phyloP scores from a whole-genome alignment of 2,797 vertebrate species.

The Graptemys geographica region DNA sequence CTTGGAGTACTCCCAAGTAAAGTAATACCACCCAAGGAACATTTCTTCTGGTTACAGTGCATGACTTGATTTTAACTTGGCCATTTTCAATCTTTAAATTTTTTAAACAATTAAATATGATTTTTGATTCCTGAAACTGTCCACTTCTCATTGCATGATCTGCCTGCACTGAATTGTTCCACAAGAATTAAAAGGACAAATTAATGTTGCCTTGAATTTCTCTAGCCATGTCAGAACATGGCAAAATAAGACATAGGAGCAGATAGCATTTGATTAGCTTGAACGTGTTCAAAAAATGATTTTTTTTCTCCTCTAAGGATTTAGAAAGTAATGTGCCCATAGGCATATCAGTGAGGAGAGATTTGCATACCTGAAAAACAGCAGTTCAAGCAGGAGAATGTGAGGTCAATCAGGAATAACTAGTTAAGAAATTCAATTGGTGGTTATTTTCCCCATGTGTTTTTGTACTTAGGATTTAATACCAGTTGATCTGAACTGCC shows the following conservation, averaged over 20 bases:
- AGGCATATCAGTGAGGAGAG: slow-evolving; percentile 65
- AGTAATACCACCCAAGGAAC: slow-evolving; percentile 53
- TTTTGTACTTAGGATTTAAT: slow-evolving; percentile 79
- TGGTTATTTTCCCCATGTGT: slow-evolving; percentile 72
- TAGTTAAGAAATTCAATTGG: slow-evolving; percentile 80
- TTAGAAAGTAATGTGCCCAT: slow-evolving; percentile 63
- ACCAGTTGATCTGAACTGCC: slow-evolving; percentile 75
- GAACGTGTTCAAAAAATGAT: slow-evolving; percentile 65
- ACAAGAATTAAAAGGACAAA: slow-evolving; percentile 80
- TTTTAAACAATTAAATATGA: slow-evolving; percentile 76
- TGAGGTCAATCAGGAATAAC: slow-evolving; percentile 80
- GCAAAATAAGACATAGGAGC: slow-evolving; percentile 73
- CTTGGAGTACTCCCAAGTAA: slow-evolving; percentile 33
- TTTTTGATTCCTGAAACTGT: slow-evolving; percentile 72
- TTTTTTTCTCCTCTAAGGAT: slow-evolving; percentile 64
- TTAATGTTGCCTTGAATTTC: slow-evolving; percentile 80
- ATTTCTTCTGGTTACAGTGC: slow-evolving; percentile 37
- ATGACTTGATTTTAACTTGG: slow-evolving; percentile 79
- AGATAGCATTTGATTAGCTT: slow-evolving; percentile 74
- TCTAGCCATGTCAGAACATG: slow-evolving; percentile 70
- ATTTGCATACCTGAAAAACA: slow-evolving; percentile 80
- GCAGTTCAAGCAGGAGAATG: slow-evolving; percentile 76
- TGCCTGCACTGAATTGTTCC: slow-evolving; percentile 79
- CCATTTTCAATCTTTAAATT: slow-evolving; percentile 63
- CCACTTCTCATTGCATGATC: slow-evolving; percentile 75